Conservation (phyloP, 2,797 vertebrate genomes). For the Sebastiscus tertius region DNA sequence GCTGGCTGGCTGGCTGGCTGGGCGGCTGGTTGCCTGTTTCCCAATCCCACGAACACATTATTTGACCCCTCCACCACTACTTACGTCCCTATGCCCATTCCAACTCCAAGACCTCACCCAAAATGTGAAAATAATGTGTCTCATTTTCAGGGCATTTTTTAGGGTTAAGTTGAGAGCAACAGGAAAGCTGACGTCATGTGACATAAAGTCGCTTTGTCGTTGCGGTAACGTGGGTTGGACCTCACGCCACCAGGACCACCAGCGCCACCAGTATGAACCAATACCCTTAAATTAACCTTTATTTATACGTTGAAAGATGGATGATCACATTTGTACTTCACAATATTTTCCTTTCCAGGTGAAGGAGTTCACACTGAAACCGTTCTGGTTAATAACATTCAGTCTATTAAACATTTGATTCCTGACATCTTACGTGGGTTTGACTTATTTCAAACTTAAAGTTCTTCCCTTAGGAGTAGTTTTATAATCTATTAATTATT, state of each 20-base stretch:
- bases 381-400: background rate
- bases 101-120: conserved; percentile 7
- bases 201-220: background rate
- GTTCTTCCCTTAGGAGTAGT: background rate
- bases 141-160: background rate
- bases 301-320: background rate
- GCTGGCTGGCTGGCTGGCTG: conserved; percentile 41
- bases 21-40: conserved; percentile 63
- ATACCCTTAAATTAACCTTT: background rate
- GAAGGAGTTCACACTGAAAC: background rate
- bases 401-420: background rate
- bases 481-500: background rate
- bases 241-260: background rate
- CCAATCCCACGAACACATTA: conserved; percentile 75
- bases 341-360: background rate
- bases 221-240: background rate
- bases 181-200: background rate
- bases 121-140: conserved; percentile 22
- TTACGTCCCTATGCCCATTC: background rate
- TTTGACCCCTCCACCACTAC: conserved; percentile 53
- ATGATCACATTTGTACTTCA: background rate
- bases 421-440: background rate
- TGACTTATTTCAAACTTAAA: background rate
- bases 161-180: background rate
- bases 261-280: background rate